These are phyloP conservation scores for Drosophila paramelanica DNA, from an alignment of 2,888 invertebrate species.

Conservation along the genomic window DNA sequence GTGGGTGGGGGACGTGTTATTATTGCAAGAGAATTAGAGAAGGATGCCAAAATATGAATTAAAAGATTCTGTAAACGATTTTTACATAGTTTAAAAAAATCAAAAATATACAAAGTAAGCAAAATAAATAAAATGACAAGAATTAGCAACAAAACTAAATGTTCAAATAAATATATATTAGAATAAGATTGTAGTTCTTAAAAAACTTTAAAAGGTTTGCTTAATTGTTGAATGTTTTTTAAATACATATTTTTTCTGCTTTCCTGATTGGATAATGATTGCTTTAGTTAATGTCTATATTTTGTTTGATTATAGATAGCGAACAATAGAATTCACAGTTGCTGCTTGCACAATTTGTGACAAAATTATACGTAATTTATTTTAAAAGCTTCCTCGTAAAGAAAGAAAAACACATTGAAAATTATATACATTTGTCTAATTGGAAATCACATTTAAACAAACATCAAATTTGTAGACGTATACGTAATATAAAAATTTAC, in stretches of 20 bases:
- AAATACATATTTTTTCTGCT: not conserved
- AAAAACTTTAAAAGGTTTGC: not conserved
- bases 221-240: not conserved
- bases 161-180: too few relatives aligned
- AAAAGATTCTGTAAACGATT: not conserved
- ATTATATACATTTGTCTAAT: constrained; percentile 6
- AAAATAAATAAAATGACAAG: too few relatives aligned
- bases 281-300: not conserved
- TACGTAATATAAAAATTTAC: constrained; percentile 1
- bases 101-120: too few relatives aligned
- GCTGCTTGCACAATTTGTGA: not conserved
- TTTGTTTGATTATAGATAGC: not conserved
- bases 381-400: not conserved
- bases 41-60: not conserved
- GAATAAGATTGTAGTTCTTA: not conserved
- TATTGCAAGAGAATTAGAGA: not conserved
- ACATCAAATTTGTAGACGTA: constrained; percentile 4
- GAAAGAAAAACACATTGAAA: not conserved
- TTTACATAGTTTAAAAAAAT: not conserved
- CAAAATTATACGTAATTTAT: not conserved
- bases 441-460: constrained; percentile 9
- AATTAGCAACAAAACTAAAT: too few relatives aligned
- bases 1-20: not conserved
- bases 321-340: too few relatives aligned
- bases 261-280: not conserved